Conservation (phyloP, 2,797 vertebrate species). For the Pseudomugil gertrudae region DNA sequence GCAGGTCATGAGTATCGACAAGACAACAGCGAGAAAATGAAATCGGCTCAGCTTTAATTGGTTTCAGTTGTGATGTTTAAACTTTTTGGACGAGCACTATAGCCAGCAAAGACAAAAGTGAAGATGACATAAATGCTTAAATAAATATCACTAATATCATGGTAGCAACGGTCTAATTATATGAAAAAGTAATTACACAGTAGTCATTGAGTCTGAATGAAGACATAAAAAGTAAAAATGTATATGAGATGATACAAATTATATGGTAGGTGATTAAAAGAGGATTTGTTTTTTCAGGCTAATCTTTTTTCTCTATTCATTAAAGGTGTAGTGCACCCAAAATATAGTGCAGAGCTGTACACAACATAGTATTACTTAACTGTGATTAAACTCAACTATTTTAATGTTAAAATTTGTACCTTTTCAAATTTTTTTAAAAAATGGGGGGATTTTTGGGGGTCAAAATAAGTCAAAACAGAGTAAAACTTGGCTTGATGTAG, state of each 20-base stretch:
- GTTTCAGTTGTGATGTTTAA: conserved; percentile 16
- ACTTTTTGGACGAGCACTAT: conserved; percentile 17
- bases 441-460: too few species aligned
- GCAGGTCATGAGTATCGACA: conserved; percentile 27
- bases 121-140: conserved; percentile 34
- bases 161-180: conserved; percentile 76
- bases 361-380: too few species aligned
- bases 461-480: too few species aligned
- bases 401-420: too few species aligned
- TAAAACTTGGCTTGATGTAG: too few species aligned
- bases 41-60: conserved; percentile 37
- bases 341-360: too few species aligned
- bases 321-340: too few species aligned
- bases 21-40: conserved; percentile 24
- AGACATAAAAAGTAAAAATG: conserved; percentile 71
- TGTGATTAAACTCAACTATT: too few species aligned
- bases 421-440: too few species aligned
- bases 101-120: conserved; percentile 23
- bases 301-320: conserved; percentile 62
- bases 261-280: conserved; percentile 67
- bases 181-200: conserved; percentile 77
- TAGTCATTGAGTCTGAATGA: conserved; percentile 73
- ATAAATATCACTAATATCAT: conserved; percentile 64
- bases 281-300: conserved; percentile 68
- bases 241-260: conserved; percentile 78